Evolutionary conservation across 2,797 vertebrate species (phyloP).

Genomic region (Psittacula derbiana): DNA sequence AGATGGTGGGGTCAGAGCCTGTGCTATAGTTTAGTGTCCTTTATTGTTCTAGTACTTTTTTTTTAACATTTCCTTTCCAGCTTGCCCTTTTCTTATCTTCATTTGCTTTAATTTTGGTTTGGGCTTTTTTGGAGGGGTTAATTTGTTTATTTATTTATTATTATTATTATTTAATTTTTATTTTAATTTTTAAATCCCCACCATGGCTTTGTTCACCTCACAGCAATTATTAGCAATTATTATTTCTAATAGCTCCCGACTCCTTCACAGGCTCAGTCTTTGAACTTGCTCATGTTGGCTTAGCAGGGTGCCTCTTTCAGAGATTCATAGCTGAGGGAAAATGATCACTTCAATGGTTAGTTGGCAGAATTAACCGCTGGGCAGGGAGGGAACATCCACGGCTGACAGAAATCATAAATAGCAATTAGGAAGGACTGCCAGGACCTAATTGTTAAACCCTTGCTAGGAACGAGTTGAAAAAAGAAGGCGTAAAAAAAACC

Average conservation of each 20-base stretch:
- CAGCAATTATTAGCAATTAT: neutral
- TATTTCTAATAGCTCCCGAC: neutral
- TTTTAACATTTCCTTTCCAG: neutral
- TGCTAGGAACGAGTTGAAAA: neutral
- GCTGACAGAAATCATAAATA: neutral
- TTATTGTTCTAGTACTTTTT: neutral
- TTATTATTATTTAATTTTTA: neutral
- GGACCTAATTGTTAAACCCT: neutral
- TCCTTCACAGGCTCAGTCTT: neutral
- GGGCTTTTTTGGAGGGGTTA: neutral
- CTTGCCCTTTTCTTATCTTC: neutral
- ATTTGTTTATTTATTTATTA: neutral
- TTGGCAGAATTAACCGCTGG: neutral
- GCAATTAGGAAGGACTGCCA: neutral
- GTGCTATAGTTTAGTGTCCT: neutral
- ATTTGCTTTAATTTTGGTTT: neutral
- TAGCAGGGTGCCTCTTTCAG: neutral
- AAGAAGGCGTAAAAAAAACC: rapidly evolving
- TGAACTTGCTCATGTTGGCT: neutral
- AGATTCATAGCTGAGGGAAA: neutral
- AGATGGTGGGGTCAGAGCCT: neutral
- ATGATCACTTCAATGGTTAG: neutral
- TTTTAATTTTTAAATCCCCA: neutral
- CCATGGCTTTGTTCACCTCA: neutral
- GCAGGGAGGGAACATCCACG: neutral